A percentile compares a stretch with the other conserved stretches of the same genome.
Evolutionary conservation across 2,888 invertebrate species (phyloP).

Genomic region (Neuroscelio doddi): DNA sequence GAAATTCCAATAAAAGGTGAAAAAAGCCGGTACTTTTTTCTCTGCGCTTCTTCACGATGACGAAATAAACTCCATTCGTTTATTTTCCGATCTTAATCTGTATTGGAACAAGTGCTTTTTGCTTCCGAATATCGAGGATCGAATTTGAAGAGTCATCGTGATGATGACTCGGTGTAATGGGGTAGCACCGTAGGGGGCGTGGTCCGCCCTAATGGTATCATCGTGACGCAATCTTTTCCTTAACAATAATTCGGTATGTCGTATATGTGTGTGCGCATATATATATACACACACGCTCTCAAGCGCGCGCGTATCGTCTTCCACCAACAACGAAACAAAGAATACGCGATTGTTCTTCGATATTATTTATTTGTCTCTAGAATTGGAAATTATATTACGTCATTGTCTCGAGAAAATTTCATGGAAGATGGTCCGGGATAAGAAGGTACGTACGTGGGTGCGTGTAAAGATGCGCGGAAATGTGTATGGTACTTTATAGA

Average conservation of each 20-base stretch:
- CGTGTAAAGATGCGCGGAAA: no score
- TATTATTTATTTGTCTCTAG: slow-evolving; percentile 25
- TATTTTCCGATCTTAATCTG: slow-evolving; percentile 25
- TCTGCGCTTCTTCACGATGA: slow-evolving; percentile 21
- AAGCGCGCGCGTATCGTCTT: no score
- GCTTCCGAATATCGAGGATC: slow-evolving; percentile 43
- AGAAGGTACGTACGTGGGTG: no score
- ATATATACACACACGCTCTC: no score
- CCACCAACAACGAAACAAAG: slow-evolving; percentile 49
- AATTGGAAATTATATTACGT: slow-evolving; percentile 23
- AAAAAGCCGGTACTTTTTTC: slow-evolving; percentile 14
- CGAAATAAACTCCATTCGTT: slow-evolving; percentile 10
- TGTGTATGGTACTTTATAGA: no score
- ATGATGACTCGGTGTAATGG: slow-evolving; percentile 67
- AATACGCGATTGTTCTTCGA: slow-evolving; percentile 54
- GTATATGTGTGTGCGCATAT: no score
- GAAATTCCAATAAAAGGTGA: not conserved
- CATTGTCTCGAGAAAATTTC: not conserved
- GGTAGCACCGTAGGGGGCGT: slow-evolving; percentile 65
- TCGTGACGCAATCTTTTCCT: slow-evolving; percentile 69
- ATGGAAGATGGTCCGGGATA: not conserved
- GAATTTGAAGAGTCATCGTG: slow-evolving; percentile 50
- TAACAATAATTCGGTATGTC: slow-evolving; percentile 46
- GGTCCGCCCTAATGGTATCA: slow-evolving; percentile 66
- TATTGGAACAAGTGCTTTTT: slow-evolving; percentile 40